Percentiles rank a stretch among this genome's conserved stretches.
phyloP scores from a whole-genome alignment of 2,797 vertebrate species.

The Macrochelys suwanniensis region DNA sequence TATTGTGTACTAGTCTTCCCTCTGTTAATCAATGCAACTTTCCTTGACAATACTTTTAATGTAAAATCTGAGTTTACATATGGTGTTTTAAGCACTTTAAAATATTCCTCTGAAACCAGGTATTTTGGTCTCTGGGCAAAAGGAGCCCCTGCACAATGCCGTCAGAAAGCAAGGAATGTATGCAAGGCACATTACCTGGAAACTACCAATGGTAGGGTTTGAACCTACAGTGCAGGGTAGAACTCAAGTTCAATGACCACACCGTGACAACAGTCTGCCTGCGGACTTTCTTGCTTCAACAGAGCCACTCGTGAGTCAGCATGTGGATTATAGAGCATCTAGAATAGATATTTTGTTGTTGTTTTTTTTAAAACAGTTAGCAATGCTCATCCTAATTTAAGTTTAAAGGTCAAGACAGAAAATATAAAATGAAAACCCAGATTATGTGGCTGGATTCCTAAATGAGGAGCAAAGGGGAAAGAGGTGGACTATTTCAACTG shows the following conservation, averaged over 20 bases:
- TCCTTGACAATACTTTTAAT: background rate
- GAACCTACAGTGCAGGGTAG: too few relatives aligned
- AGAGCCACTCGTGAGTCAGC: background rate
- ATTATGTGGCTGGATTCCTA: too few relatives aligned
- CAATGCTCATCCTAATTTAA: too few relatives aligned
- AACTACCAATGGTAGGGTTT: background rate
- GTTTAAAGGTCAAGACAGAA: too few relatives aligned
- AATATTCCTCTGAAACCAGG: background rate
- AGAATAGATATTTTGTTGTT: rapidly evolving
- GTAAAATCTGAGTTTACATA: background rate
- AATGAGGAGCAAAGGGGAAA: background rate
- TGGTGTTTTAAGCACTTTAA: background rate
- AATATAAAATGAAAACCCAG: too few relatives aligned
- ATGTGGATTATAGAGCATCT: rapidly evolving
- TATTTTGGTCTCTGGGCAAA: background rate
- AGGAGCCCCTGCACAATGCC: background rate
- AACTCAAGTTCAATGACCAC: too few relatives aligned
- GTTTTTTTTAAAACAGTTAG: rapidly evolving
- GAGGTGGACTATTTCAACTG: background rate
- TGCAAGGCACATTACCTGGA: background rate
- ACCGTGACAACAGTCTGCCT: rapidly evolving
- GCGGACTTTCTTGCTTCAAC: background rate
- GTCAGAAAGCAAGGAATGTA: background rate
- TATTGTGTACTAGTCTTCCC: background rate
- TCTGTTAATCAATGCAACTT: background rate